Evolutionary conservation across 2,113 vertebrate genomes (phyloP).

Genomic region (Perca fluviatilis): DNA sequence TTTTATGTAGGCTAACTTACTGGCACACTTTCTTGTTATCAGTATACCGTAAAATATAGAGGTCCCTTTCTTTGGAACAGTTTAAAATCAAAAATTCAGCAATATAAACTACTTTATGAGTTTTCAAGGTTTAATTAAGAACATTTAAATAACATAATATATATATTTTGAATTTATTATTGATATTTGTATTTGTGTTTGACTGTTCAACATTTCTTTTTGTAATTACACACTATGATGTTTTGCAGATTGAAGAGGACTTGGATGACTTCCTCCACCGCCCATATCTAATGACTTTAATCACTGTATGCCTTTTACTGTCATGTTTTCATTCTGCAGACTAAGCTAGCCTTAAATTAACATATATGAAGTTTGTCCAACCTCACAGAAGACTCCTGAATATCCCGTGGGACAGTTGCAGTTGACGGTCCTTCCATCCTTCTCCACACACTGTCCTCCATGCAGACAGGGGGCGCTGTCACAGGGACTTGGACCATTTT

Average conservation of each 20-base stretch:
- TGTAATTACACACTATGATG: not conserved
- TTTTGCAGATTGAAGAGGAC: not conserved
- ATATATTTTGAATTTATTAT: not conserved
- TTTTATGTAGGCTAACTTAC: not conserved
- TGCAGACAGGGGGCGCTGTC: slow-evolving; percentile 94
- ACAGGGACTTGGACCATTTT: slow-evolving; percentile 89
- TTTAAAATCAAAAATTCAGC: not conserved
- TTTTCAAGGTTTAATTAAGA: not conserved
- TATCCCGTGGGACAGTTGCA: slow-evolving; percentile 93
- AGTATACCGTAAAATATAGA: not conserved
- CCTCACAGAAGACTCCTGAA: slow-evolving; percentile 96
- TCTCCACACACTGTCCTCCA: slow-evolving; percentile 92
- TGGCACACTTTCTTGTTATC: not conserved
- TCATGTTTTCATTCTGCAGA: not conserved
- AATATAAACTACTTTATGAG: not conserved
- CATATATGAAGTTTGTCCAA: slow-evolving; percentile 61
- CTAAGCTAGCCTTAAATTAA: not conserved
- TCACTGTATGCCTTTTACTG: not conserved
- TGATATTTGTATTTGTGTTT: not conserved
- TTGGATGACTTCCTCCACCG: not conserved
- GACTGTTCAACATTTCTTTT: not conserved
- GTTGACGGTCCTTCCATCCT: slow-evolving; percentile 85
- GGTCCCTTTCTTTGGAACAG: not conserved
- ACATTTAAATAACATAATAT: not conserved
- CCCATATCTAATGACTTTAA: not conserved